phyloP scores from a whole-genome alignment of 1,140 invertebrate species.

The Marisa cornuarietis region DNA sequence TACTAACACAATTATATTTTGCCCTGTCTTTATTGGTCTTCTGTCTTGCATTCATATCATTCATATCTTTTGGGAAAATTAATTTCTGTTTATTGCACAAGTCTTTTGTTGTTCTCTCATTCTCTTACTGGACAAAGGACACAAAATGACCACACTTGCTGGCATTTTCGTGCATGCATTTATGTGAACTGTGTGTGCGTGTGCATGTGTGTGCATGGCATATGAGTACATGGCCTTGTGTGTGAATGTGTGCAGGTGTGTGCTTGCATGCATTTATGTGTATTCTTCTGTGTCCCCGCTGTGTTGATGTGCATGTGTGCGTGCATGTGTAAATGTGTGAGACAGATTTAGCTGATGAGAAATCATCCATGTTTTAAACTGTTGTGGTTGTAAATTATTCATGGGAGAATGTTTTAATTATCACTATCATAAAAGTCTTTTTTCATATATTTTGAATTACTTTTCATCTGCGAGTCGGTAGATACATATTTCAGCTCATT shows the following conservation, averaged over 20 bases:
- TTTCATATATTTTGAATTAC: no score
- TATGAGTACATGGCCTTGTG: background rate
- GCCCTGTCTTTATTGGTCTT: background rate
- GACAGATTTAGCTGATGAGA: no score
- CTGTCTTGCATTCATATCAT: background rate
- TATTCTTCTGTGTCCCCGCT: background rate
- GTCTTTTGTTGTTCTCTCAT: background rate
- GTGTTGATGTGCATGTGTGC: background rate
- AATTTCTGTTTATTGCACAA: constrained; percentile 1
- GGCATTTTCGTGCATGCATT: background rate
- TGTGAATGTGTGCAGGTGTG: background rate
- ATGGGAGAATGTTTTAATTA: no score
- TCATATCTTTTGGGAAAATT: background rate
- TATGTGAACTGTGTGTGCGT: background rate
- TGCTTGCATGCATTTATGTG: background rate
- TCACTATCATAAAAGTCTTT: no score
- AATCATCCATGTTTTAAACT: no score
- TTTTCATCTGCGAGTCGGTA: no score
- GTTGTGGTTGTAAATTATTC: no score
- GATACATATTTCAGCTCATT: no score
- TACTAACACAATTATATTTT: constrained; percentile 31
- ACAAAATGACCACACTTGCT: background rate
- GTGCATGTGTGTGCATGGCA: no score
- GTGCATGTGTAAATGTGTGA: background rate
- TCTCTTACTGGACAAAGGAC: background rate